Evolutionary conservation across 2,888 invertebrate species (phyloP), one percentile per base, ranked within the genome.

Genomic region (Plutella xylostella): DNA sequence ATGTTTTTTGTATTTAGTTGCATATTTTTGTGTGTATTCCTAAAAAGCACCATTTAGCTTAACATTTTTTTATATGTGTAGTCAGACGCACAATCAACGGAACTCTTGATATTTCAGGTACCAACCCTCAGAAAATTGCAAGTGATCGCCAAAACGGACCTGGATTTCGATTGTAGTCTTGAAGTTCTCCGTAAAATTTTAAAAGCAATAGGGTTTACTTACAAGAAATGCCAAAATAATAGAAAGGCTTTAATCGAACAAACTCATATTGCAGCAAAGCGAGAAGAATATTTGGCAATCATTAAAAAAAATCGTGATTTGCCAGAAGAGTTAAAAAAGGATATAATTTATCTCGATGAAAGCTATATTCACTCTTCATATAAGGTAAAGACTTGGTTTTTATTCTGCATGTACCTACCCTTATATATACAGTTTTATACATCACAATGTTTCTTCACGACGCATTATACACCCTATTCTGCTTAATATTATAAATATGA

Each of bases 291-390:
- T 38, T 43, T 54, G n/a, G 21, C 11, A 34, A 53, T 55, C 9
- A 46, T 48, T 15, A 25, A 39, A 25, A 18, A 9, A 19, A 56
- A 54, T 22, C 37, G 54, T 39, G 45, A 49, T 37, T 46, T 53
- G 40, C 53, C 56, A 4, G 44, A 48, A 40, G 55, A 54, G 19
- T 25, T 48, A 6, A 22, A 42, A 48, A 49, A 54, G 48, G 14
- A 53, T 31, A 52, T 57, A n/a, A 50, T 57, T 38, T 57, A 55
- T 48, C 42, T 57, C n/a, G 56, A 58, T 52, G 57, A 58, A 40
- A 58, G 55, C 39, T 57, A 57, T 31, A 51, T 57, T 19, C 56
- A 59, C 39, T 37, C 41, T 3, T 52, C 50, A 3, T 54, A 52
- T 37, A 55, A 51, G 42, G 18, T 53, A 15, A 51, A 45, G 17